Base-by-base conservation (phyloP, 92 coral and sea anemone species). In the Phenganax marumi region DNA sequence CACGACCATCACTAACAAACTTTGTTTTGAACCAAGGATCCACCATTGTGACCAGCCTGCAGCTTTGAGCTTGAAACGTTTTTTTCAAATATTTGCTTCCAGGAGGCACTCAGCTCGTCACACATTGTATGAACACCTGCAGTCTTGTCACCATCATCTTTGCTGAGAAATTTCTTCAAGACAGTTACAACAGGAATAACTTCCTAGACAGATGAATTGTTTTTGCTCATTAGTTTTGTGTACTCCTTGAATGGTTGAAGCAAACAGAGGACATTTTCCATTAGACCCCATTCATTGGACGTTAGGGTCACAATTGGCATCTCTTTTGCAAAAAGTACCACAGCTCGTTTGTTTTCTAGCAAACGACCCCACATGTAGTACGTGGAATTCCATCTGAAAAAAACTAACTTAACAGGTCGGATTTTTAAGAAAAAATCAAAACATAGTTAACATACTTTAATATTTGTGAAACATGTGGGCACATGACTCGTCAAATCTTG, bases 81-180 rank as follows among this genome's bases (percentile, higher is more conserved):
- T n/a, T n/a, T n/a, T n/a, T n/a, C n/a, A n/a, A n/a, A n/a, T n/a
- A n/a, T n/a, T n/a, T n/a, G n/a, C n/a, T n/a, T n/a, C n/a, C n/a
- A n/a, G n/a, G n/a, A n/a, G n/a, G n/a, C n/a, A n/a, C n/a, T n/a
- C n/a, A n/a, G n/a, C n/a, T n/a, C n/a, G 10, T 63, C 70, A 19
- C 70, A 25, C 76, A 71, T 71, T 33, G 76, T 71, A 13, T 18
- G 16, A 9, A 71, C 24, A 18, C 76, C 76, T 17, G 50, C 18
- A 8, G 76, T 16, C 46, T 33, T 71, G 8, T 49, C 76, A 3
- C 79, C 79, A 19, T 73, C 62, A 52, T 73, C 79, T 39, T 73
- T 73, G 70, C 22, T 25, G 22, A 52, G 51, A 22, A 73, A 73
- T 12, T 23, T 33, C 25, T 73, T 19, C 10, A 52, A 61, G 25